A percentile compares a stretch with the other conserved stretches of the same genome.
These are phyloP conservation scores for Pseudopodoces humilis DNA, from an alignment of 2,113 vertebrate genomes.

Conservation along the genomic window DNA sequence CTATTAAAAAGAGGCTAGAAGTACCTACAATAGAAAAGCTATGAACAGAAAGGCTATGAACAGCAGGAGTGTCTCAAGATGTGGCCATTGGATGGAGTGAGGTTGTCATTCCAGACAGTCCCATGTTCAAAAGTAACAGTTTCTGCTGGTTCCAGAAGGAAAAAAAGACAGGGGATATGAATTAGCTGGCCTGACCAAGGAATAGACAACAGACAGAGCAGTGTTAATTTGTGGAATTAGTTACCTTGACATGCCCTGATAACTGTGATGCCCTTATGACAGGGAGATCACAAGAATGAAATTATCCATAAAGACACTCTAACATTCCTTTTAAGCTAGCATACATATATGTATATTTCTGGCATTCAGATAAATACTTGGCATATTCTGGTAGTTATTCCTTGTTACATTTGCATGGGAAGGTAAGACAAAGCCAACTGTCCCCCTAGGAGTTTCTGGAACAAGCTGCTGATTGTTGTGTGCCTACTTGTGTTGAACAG, in stretches of 20 bases:
- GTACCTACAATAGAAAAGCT: not conserved
- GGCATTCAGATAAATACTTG: not conserved
- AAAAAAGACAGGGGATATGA: not conserved
- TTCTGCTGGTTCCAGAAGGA: not conserved
- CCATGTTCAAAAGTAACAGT: not conserved
- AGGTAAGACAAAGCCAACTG: not conserved
- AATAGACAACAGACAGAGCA: not conserved
- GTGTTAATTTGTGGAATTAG: not conserved
- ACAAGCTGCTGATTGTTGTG: not conserved
- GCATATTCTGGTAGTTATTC: not conserved
- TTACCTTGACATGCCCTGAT: not conserved
- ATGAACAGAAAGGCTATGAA: not conserved
- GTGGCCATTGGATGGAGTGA: not conserved
- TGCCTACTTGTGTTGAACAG: not conserved
- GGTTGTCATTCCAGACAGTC: not conserved
- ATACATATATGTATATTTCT: not conserved
- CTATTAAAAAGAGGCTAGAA: not conserved
- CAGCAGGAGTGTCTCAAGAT: rapidly evolving
- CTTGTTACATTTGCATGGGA: not conserved
- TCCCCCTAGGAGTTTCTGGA: not conserved
- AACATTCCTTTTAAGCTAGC: not conserved
- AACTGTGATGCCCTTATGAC: not conserved
- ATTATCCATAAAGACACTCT: not conserved
- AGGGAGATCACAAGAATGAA: not conserved
- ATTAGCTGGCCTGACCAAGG: not conserved